Base-by-base conservation (phyloP, 2,797 vertebrate species). In the Anniella stebbinsi region DNA sequence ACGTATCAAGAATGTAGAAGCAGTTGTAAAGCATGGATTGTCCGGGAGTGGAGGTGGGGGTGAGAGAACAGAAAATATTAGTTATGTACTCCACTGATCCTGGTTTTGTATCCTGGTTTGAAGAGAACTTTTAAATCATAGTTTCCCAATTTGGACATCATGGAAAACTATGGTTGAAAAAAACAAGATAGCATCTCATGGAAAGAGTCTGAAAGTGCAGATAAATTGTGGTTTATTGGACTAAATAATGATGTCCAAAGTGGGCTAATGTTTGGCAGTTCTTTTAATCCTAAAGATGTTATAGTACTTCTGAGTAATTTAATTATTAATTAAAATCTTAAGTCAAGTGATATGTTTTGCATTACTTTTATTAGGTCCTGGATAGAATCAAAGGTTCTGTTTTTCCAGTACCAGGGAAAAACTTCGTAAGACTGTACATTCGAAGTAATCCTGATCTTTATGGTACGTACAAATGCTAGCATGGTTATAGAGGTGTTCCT, bases 361-460 rank as follows among this genome's bases (percentile, higher is more conserved):
- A 1, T 92, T 0, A 95, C 76, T 95, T 91, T 92, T 94, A 88
- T 33, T 85, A 99, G 99, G 99, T 99, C 87, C 98, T 97, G 94
- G 98, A 98, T 95, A 98, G 99, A 97, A 99, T 99, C 94, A 97
- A 99, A 94, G 99, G 99, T 83, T 99, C 99, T 0, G 90, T 99
- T 94, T 93, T 99, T 94, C 99, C 99, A 2, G 98, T 99, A 95
- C 99, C 98, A 33, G 98, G 98, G 90, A 99, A 98, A 96, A 99
- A 99, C 97, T 99, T 99, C 90, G 98, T 99, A 89, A 98, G 98
- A 72, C 91, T 98, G 25, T 98, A 99, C 85, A 97, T 99, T 93
- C 97, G 98, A 86, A 98, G 97, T 96, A 99, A 99, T 94, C 99
- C 99, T 0, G 99, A 99, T 96, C 98, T 99, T 88, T 99, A 99